These are phyloP conservation scores for Mola mola DNA, from an alignment of 2,113 vertebrate genomes.

Conservation along the genomic window DNA sequence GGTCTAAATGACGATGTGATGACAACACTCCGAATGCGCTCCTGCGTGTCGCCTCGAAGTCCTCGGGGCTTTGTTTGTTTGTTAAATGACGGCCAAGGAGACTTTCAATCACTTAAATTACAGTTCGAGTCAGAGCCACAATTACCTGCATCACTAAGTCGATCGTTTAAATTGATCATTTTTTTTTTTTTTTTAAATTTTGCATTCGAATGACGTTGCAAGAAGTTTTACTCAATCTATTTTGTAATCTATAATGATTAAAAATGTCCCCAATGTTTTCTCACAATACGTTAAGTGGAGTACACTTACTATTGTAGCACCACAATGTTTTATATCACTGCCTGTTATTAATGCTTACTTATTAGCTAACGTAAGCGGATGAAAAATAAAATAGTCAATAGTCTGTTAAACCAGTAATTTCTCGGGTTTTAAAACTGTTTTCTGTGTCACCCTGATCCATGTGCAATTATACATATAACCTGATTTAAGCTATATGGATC, in stretches of 20 bases:
- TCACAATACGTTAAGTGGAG: not conserved
- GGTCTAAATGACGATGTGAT: too few species aligned
- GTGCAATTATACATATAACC: too few species aligned
- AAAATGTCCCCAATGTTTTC: too few species aligned
- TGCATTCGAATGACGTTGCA: too few species aligned
- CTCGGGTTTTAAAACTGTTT: slow-evolving; percentile 53
- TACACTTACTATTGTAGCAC: not conserved
- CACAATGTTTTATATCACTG: slow-evolving; percentile 1
- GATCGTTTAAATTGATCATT: slow-evolving; percentile 5
- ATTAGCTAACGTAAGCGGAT: slow-evolving; percentile 29
- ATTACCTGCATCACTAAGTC: slow-evolving; percentile 42
- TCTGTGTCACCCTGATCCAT: slow-evolving; percentile 48
- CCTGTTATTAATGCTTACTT: not conserved
- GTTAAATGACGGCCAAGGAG: slow-evolving; percentile 61
- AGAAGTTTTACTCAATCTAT: too few species aligned
- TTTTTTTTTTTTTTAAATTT: not conserved
- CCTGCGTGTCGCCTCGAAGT: slow-evolving; percentile 18
- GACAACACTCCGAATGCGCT: slow-evolving; percentile 26
- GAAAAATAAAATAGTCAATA: slow-evolving; percentile 19
- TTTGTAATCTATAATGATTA: too few species aligned
- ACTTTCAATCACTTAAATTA: slow-evolving; percentile 56
- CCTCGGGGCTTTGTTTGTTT: slow-evolving; percentile 26
- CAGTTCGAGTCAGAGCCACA: slow-evolving; percentile 26
- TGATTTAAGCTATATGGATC: too few species aligned
- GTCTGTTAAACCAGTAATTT: slow-evolving; percentile 15